phyloP scores from a whole-genome alignment of 1,140 invertebrate species.

The Sycophaga agraensis region DNA sequence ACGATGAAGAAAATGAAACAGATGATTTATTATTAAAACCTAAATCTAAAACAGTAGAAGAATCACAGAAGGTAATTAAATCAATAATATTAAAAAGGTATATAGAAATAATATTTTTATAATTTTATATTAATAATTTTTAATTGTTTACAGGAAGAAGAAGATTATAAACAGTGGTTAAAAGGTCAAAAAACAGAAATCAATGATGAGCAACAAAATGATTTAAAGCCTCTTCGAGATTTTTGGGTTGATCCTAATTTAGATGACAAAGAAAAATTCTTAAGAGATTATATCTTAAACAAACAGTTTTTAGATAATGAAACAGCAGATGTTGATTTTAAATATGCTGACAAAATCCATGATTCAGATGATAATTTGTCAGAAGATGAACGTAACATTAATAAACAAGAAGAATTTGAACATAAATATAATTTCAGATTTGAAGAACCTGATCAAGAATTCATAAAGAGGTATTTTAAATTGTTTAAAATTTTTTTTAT shows the following conservation, averaged over 20 bases:
- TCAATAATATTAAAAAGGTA: neutral
- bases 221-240: slow-evolving; percentile 75
- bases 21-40: slow-evolving; percentile 61
- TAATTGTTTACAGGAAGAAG: slow-evolving; percentile 56
- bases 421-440: slow-evolving; percentile 95
- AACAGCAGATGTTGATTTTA: slow-evolving; percentile 63
- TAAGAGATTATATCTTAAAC: slow-evolving; percentile 91
- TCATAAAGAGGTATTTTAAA: slow-evolving; percentile 65
- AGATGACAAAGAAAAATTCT: slow-evolving; percentile 81
- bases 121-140: no score
- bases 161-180: slow-evolving; percentile 79
- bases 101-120: no score
- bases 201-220: slow-evolving; percentile 65
- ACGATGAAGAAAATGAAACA: slow-evolving; percentile 58
- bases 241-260: slow-evolving; percentile 84
- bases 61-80: slow-evolving; percentile 54
- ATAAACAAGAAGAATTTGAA: slow-evolving; percentile 88
- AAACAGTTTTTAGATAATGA: slow-evolving; percentile 72
- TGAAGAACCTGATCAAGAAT: slow-evolving; percentile 94
- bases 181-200: slow-evolving; percentile 73
- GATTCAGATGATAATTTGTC: slow-evolving; percentile 71
- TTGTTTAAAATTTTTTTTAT: slow-evolving; percentile 18
- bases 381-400: slow-evolving; percentile 78
- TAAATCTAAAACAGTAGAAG: slow-evolving; percentile 66
- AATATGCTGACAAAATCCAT: slow-evolving; percentile 71